Evolutionary conservation across 1,140 invertebrate genomes (phyloP), one percentile per base, ranked within the genome.

Genomic region (Pseudomyrmex sp.): DNA sequence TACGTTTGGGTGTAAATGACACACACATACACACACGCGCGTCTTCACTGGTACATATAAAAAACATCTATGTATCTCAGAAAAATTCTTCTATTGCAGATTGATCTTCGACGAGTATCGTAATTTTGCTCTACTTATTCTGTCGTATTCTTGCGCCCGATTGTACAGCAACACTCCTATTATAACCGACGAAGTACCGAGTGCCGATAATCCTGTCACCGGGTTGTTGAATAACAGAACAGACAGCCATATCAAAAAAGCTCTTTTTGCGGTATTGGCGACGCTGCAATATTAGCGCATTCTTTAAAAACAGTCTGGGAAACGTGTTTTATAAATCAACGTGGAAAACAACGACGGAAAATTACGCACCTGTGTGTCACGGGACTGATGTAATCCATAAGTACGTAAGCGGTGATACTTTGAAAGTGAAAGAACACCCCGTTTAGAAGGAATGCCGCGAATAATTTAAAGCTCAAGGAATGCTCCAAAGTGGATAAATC

Each of bases 381-480:
- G 56, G 97, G 97, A 94, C 96, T 97, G 91, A 98, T 97, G 90
- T 97, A 97, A 90, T 97, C 97, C 96, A 98, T 97, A 68, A 98
- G 95, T 63, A 97, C 97, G 94, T 98, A 98, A 10, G 97, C 97
- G 74, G 97, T 97, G 89, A 98, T 97, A 93, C 97, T 97, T 96
- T 98, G 97, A 91, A 97, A 97, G 93, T 98, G 97, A 93, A 98
- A 98, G 92, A 97, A 97, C 7, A 98, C 91, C 73, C 97, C 97
- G 94, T 98, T 97, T 1, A 98, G 91, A 44, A 97, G 91, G 90
- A 97, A 96, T 56, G 95, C 95, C 48, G 95, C 91, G 8, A 97
- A 92, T 80, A 97, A 91, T 77, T 95, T 95, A 62, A 90, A 92
- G 90, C 93, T 96, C 90, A 95, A 93, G 86, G 93, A 93, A 90